Base-by-base conservation (phyloP, 2,797 vertebrate genomes). In the Atherinosoma microstoma region DNA sequence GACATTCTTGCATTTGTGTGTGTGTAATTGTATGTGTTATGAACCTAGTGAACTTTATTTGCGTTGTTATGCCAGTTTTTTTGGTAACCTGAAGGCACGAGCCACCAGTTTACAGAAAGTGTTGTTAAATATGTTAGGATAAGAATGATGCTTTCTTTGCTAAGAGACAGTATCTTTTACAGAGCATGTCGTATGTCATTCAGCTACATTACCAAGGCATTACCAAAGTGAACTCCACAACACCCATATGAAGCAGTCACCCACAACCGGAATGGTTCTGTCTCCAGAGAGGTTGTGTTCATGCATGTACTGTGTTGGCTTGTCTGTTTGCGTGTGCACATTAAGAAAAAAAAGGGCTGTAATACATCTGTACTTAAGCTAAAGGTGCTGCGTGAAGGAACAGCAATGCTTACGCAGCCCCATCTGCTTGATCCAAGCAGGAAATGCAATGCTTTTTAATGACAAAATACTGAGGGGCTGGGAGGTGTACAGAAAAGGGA, bases 391-490 rank as follows among this genome's bases (percentile, higher is more conserved):
- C 54, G 81, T 79, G 84, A 86, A 82, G 84, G 78, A 88, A 76
- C 90, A 79, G 85, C 85, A 84, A 63, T 80, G 83, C 89, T 88
- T 86, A 89, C 90, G 62, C 85, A 86, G 85, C 85, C 89, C 88
- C 89, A 92, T 93, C 90, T 92, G 88, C 90, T 88, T 92, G 89
- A 92, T 92, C 89, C 81, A 59, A 80, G 86, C 89, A 88, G 89
- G 84, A 90, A 91, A 91, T 87, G 87, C 91, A 90, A 89, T 90
- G 90, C 90, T 89, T 91, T 90, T 92, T 92, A 94, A 94, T 94
- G 93, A 92, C 92, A 92, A 92, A 91, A 90, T 85, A 92, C 88
- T 64, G 85, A 89, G 81, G 82, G 83, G 74, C 87, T 84, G 75
- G 78, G 83, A 86, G 86, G 85, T 88, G 87, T 78, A 75, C 79